phyloP scores from a whole-genome alignment of 2,113 vertebrate species.

The Caracal caracal region DNA sequence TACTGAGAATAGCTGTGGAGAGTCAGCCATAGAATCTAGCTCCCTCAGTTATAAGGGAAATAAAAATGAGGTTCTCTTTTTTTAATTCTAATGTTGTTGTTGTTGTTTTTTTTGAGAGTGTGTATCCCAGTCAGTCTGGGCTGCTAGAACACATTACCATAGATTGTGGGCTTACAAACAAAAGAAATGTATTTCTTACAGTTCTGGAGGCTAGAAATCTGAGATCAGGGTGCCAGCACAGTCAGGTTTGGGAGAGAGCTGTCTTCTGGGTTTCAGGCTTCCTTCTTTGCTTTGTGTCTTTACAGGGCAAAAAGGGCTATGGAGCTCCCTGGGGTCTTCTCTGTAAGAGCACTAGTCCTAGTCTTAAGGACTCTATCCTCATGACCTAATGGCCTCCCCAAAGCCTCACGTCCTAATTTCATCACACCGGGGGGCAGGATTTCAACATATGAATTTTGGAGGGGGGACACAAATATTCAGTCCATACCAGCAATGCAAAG shows the following conservation, averaged over 20 bases:
- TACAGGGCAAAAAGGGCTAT: neutral
- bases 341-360: neutral
- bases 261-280: neutral
- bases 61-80: neutral
- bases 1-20: fast-evolving
- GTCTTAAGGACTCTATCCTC: neutral
- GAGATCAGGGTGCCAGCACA: neutral
- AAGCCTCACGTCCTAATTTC: neutral
- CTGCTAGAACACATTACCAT: neutral
- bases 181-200: neutral
- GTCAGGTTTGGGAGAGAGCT: neutral
- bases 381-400: neutral
- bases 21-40: neutral
- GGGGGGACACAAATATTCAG: neutral
- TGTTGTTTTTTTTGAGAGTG: neutral
- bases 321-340: neutral
- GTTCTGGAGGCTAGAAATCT: neutral
- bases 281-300: neutral
- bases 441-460: neutral
- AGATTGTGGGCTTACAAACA: neutral
- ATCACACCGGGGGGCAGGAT: neutral
- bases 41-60: neutral
- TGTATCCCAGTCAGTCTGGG: neutral
- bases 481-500: neutral
- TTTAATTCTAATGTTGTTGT: neutral